Conservation (phyloP, 2,888 invertebrate species). For the Lithodes maja region DNA sequence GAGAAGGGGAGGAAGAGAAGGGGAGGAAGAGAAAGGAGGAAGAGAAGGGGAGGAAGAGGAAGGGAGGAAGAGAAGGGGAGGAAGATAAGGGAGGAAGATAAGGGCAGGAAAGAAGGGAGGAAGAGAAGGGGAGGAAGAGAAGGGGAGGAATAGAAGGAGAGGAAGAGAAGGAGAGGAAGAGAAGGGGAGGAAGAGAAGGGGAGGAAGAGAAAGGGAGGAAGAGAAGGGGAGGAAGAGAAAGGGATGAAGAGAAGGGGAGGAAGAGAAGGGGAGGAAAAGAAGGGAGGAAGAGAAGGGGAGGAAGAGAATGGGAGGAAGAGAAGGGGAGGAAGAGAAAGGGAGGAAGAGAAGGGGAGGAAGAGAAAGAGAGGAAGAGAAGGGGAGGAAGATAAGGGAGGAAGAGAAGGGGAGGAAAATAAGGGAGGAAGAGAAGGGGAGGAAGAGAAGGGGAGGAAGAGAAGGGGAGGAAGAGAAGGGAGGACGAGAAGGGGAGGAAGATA, state of each 20-base stretch:
- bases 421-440: background rate
- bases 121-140: background rate
- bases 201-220: background rate
- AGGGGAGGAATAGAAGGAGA: background rate
- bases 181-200: background rate
- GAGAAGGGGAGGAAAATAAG: background rate
- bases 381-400: background rate
- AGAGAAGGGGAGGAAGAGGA: background rate
- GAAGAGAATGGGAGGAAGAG: background rate
- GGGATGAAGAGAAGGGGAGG: background rate
- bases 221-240: background rate
- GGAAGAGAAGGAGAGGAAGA: background rate
- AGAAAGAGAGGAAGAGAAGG: background rate
- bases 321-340: background rate
- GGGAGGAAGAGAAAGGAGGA: background rate
- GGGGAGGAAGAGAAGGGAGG: background rate
- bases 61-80: background rate
- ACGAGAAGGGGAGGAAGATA: background rate
- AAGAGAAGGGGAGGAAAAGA: background rate
- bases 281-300: background rate
- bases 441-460: background rate
- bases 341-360: background rate
- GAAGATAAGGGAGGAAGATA: too few relatives aligned
- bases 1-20: slow-evolving; percentile 6
- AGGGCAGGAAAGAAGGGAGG: background rate